Evolutionary conservation across 2,113 vertebrate genomes (phyloP).

Genomic region (Rhynchopsitta pachyrhyncha): DNA sequence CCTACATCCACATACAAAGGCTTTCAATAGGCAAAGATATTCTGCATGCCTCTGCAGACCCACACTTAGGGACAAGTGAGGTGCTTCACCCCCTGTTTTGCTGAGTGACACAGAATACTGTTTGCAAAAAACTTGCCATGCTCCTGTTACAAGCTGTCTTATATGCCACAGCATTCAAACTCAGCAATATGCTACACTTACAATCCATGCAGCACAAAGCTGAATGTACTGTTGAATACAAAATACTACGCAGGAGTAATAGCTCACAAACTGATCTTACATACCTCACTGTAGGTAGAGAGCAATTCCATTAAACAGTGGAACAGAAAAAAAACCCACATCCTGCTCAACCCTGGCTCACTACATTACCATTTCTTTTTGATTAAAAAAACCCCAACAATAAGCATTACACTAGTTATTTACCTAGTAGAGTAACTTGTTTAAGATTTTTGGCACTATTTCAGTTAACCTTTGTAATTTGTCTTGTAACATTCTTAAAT

Average conservation of each 20-base stretch:
- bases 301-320: background rate
- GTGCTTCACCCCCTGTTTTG: background rate
- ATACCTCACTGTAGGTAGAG: background rate
- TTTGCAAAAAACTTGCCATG: background rate
- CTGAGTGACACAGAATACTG: background rate
- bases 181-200: background rate
- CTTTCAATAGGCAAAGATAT: background rate
- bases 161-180: background rate
- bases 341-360: background rate
- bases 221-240: background rate
- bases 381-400: background rate
- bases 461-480: conserved; percentile 26
- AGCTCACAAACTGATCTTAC: background rate
- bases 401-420: background rate
- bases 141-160: background rate
- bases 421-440: background rate
- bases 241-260: background rate
- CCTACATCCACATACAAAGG: background rate
- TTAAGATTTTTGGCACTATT: conserved; percentile 10
- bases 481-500: conserved; percentile 9
- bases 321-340: background rate
- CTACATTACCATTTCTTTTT: background rate
- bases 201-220: background rate
- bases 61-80: background rate
- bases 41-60: background rate